Conservation (phyloP, 2,113 vertebrate genomes). For the Colistium nudipinnis region DNA sequence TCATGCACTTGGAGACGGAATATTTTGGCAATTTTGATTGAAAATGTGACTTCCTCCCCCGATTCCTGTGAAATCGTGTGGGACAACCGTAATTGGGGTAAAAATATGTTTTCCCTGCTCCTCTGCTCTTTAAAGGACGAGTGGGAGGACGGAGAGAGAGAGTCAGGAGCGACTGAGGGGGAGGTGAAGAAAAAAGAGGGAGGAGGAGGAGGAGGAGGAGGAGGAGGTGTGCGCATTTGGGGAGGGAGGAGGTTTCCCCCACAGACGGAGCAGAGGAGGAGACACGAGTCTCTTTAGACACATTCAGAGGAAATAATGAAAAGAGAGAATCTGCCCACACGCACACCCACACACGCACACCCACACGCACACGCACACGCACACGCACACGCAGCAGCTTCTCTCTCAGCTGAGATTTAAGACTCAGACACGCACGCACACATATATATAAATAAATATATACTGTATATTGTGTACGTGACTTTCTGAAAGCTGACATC, state of each 20-base stretch:
- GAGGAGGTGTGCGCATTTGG: not conserved
- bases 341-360: constrained; percentile 6
- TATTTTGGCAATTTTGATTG: constrained; percentile 4
- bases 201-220: not conserved
- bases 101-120: constrained; percentile 26
- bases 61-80: constrained; percentile 13
- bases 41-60: constrained; percentile 18
- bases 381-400: too few relatives aligned
- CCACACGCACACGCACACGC: not conserved
- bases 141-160: constrained; percentile 21
- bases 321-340: constrained; percentile 43
- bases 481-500: constrained; percentile 11
- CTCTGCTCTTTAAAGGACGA: constrained; percentile 1
- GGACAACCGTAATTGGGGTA: constrained; percentile 38
- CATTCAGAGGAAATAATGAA: constrained; percentile 51
- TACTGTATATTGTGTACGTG: not conserved
- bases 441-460: too few relatives aligned
- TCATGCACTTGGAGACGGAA: not conserved
- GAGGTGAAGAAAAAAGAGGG: not conserved
- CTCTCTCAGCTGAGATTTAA: too few relatives aligned
- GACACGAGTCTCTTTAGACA: too few relatives aligned
- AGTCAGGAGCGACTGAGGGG: not conserved
- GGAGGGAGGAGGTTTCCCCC: constrained; percentile 31
- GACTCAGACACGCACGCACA: constrained; percentile 4
- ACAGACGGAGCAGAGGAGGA: constrained; percentile 35